Base-by-base conservation (phyloP, 35 echinoderm and acorn worm genomes). In the Anneissia japonica region DNA sequence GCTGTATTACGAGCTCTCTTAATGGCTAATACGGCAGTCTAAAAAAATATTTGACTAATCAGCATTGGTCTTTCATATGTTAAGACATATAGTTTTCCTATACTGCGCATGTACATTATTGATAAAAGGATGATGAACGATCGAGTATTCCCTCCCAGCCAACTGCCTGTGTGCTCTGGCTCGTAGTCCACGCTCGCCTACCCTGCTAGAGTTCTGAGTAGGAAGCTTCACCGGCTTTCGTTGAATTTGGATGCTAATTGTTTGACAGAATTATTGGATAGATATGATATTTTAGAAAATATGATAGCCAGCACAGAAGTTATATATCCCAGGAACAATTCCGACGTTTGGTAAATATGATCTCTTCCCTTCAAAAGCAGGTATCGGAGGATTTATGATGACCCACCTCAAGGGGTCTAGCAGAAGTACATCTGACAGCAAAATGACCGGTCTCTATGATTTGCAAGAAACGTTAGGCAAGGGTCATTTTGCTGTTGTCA, bases 401-500 rank as follows among this genome's bases (percentile, higher is more conserved):
- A 64, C 51, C 51, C 51, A 64, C 26, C 51, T 19, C 9, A 64
- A 64, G 51, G 51, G 51, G 4, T 6, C 4, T 2, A 2, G 10
- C 26, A 64, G 51, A 9, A 9, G 11, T 19, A 23, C 51, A 23
- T 26, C 51, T 64, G 95, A 97, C 87, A 89, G 90, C 72, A 97
- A 97, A 88, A 91, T 97, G 86, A 92, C 88, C 89, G 95, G 95
- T 80, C 82, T 91, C 75, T 97, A 97, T 81, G 95, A 97, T 85
- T 74, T 97, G 37, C 88, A 97, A 75, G 88, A 93, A 82, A 97
- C 95, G 72, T 74, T 97, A 23, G 95, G 95, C 80, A 88, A 91
- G 84, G 95, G 95, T 79, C 95, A 97, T 87, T 97, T 97, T 87
- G 95, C 95, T 75, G 93, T 97, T 85, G 95, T 97, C 85, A 97